phyloP scores from a whole-genome alignment of 2,113 vertebrate genomes.

The Brachypodius melanocephalos region DNA sequence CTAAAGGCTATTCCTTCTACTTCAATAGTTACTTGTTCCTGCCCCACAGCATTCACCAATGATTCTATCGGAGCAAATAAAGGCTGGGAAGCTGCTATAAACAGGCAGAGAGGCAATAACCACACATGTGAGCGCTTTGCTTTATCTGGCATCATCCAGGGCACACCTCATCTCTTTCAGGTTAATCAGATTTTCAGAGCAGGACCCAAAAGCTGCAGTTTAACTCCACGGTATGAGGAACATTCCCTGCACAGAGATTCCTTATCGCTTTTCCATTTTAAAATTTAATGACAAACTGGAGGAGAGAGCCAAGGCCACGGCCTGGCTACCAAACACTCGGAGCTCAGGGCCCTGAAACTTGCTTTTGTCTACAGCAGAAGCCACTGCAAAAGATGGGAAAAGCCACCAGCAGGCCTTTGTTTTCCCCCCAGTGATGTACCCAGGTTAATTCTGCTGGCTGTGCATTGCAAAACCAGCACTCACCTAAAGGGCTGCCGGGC shows the following conservation, averaged over 20 bases:
- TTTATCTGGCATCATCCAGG: not conserved
- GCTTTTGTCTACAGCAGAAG: not conserved
- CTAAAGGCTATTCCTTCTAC: not conserved
- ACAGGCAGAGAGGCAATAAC: not conserved
- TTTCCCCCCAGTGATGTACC: not conserved
- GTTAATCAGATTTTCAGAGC: not conserved
- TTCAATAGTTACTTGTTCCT: not conserved
- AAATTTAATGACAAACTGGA: not conserved
- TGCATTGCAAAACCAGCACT: slow-evolving; percentile 1
- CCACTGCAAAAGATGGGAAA: not conserved
- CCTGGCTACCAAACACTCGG: not conserved
- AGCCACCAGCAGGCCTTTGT: not conserved
- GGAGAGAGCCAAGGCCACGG: not conserved
- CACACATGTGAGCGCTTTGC: not conserved
- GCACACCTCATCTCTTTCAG: not conserved
- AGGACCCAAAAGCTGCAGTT: not conserved
- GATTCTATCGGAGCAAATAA: accelerated
- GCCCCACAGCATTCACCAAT: not conserved
- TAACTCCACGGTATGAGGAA: not conserved
- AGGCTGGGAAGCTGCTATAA: not conserved
- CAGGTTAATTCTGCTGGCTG: not conserved
- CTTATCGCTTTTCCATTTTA: not conserved
- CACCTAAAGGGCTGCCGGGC: not conserved
- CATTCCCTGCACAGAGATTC: not conserved
- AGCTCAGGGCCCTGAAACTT: not conserved